These are phyloP conservation scores for Dicrostonyx torquatus DNA, from an alignment of 2,797 vertebrate genomes.

Conservation along the genomic window DNA sequence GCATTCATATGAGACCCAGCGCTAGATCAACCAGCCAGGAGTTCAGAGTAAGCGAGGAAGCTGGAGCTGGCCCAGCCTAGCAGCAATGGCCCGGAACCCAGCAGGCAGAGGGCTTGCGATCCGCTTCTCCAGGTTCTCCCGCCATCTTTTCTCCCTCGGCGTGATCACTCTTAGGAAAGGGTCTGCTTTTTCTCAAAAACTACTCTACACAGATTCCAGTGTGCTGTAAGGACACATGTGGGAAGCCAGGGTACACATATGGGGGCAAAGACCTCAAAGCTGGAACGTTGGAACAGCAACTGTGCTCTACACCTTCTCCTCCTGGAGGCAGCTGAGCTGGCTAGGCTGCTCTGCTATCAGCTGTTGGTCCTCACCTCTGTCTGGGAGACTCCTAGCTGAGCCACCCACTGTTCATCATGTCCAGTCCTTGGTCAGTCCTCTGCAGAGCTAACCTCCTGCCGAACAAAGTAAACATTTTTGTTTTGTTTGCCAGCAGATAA, in stretches of 20 bases:
- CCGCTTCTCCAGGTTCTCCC: not conserved
- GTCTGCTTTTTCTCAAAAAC: not conserved
- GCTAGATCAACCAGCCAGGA: not conserved
- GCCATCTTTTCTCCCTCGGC: not conserved
- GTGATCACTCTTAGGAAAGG: not conserved
- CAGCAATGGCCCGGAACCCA: not conserved
- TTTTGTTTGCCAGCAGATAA: not conserved
- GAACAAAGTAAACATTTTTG: not conserved
- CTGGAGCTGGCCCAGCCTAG: not conserved
- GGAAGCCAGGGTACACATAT: not conserved
- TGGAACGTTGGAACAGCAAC: not conserved
- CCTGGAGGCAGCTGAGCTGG: not conserved
- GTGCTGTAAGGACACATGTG: not conserved
- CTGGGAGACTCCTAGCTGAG: not conserved
- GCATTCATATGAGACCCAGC: not conserved
- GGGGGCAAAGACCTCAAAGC: too few relatives aligned
- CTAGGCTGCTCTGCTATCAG: not conserved
- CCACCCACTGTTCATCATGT: not conserved
- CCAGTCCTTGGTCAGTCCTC: not conserved
- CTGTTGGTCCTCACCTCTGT: not conserved
- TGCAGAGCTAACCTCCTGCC: not conserved
- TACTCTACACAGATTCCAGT: not conserved
- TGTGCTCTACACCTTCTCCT: too few relatives aligned
- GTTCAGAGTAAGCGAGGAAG: not conserved
- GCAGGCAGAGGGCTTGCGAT: not conserved